These are phyloP conservation scores for Tipula helvola DNA, from an alignment of 2,888 invertebrate species.

Conservation along the genomic window DNA sequence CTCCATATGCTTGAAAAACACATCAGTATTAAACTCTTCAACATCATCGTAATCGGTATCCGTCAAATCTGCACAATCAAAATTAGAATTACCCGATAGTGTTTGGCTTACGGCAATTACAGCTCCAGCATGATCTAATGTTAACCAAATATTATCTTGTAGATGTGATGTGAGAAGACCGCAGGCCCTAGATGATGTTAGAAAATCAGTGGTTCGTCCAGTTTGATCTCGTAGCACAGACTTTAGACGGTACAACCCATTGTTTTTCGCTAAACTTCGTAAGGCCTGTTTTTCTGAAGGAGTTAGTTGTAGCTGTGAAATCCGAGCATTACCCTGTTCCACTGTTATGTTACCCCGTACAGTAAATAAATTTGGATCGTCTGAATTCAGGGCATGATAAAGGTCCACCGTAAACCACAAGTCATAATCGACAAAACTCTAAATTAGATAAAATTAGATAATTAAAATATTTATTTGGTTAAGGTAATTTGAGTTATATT, in stretches of 20 bases:
- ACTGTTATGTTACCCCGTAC: conserved; percentile 53
- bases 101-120: conserved; percentile 58
- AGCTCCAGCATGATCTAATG: conserved; percentile 65
- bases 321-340: conserved; percentile 35
- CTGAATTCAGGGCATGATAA: conserved; percentile 50
- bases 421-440: conserved; percentile 42
- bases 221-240: conserved; percentile 55
- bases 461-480: background rate
- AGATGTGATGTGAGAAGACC: conserved; percentile 62
- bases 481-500: background rate
- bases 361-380: conserved; percentile 41
- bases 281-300: conserved; percentile 32
- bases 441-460: background rate
- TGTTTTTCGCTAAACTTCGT: conserved; percentile 42
- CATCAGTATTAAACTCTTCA: conserved; percentile 57
- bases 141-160: conserved; percentile 65
- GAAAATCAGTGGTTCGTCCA: conserved; percentile 51
- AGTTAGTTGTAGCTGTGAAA: conserved; percentile 48
- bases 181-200: conserved; percentile 72
- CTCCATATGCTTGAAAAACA: conserved; percentile 68
- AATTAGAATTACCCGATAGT: conserved; percentile 35
- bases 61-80: conserved; percentile 22
- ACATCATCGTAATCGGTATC: conserved; percentile 32
- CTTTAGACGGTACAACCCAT: conserved; percentile 63
- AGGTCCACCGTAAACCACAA: conserved; percentile 59